Evolutionary conservation across 23 tunicate genomes (phyloP), one percentile per base, ranked within the genome.

Genomic region (Ascidia mentula): DNA sequence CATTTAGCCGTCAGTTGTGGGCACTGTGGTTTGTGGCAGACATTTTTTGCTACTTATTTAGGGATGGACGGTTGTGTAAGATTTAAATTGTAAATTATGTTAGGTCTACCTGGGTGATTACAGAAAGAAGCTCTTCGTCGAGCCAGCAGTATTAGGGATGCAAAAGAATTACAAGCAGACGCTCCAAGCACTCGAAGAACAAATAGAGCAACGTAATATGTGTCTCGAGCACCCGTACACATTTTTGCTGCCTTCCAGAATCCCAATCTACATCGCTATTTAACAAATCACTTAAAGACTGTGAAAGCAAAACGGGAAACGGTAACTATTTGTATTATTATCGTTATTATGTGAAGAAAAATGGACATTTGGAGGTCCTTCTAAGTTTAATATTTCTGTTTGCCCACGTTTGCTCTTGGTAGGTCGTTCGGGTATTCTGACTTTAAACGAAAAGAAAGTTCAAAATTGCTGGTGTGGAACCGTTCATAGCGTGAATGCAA

Each of bases 61-160:
- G n/a, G n/a, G n/a, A n/a, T n/a, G n/a, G n/a, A n/a, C n/a, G n/a
- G n/a, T n/a, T n/a, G n/a, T 9, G 12, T 42, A 9, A 42, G 53
- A 9, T 20, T 20, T 20, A 20, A 28, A 5, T 53, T 6, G 65
- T 53, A 20, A 5, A 53, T 53, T 53, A 5, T 28, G 65, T 28
- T 15, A 80, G 83, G 83, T 80, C n/a, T 61, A 20, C 22, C 75
- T 80, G 35, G 83, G 83, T 6, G 38, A 80, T 22, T 80, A 80
- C n/a, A 42, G 75, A 17, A 69, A 59, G 33, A 61, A 80, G 45
- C 30, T 80, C 15, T 80, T 69, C 53, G 30, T 35, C 46, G 83
- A 80, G 32, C 4, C 35, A 5, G 75, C 38, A 17, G 45, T 80
- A 20, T 9, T 53, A 28, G 65, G 24, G 1, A 53, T 53, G 65